Evolutionary conservation across 2,797 vertebrate species (phyloP).

Genomic region (Oophaga sylvatica): DNA sequence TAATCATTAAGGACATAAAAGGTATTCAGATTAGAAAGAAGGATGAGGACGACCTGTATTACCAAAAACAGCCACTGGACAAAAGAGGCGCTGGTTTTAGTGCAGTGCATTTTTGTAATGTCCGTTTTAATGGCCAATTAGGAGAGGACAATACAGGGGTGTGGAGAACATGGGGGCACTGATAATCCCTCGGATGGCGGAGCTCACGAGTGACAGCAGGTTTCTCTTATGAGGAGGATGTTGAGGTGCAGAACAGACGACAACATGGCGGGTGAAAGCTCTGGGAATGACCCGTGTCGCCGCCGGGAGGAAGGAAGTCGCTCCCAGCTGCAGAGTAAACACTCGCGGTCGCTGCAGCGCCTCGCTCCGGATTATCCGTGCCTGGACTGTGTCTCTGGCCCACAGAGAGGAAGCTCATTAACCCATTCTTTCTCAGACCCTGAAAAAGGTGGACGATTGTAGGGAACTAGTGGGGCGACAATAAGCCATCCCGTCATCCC

Average conservation of each 20-base stretch:
- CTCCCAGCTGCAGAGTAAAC: conserved; percentile 42
- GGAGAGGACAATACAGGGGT: not conserved
- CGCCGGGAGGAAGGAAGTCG: conserved; percentile 31
- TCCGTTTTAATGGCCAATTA: too few species aligned
- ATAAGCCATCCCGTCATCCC: too few species aligned
- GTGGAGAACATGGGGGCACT: not conserved
- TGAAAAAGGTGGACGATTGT: too few species aligned
- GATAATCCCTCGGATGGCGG: not conserved
- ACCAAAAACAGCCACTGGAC: not conserved
- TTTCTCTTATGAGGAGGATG: rapidly evolving
- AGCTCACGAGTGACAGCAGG: not conserved
- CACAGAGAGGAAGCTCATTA: too few species aligned
- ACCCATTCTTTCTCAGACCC: too few species aligned
- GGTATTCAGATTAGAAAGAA: too few species aligned
- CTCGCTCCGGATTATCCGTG: not conserved
- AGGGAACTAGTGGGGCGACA: too few species aligned
- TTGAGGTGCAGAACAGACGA: not conserved
- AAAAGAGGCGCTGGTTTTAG: not conserved
- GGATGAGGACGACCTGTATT: not conserved
- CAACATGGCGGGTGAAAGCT: not conserved
- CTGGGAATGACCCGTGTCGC: not conserved
- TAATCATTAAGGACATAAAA: not conserved
- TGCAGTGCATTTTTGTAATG: too few species aligned
- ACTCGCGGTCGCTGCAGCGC: not conserved
- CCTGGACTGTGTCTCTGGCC: not conserved